A percentile compares a stretch with the other conserved stretches of the same genome.
These are phyloP conservation scores for Psix sp. DNA, from an alignment of 1,140 invertebrate species.

Conservation along the genomic window DNA sequence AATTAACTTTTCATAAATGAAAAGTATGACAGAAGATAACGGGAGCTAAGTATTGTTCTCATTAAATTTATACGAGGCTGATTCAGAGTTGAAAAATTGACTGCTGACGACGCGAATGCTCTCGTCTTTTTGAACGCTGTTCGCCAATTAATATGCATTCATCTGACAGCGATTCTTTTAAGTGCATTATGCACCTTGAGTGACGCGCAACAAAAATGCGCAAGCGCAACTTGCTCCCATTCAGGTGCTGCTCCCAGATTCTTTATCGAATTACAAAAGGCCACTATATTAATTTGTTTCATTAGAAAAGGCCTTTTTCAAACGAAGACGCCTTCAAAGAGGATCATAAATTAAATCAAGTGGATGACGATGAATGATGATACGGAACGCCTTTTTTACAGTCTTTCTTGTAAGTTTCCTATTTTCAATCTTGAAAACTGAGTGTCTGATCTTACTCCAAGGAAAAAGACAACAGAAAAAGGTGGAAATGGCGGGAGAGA, in stretches of 20 bases:
- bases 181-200: constrained; percentile 40
- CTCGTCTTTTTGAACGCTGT: constrained; percentile 31
- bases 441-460: too few relatives aligned
- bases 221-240: constrained; percentile 53
- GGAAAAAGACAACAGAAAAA: too few relatives aligned
- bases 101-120: constrained; percentile 32
- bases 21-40: constrained; percentile 37
- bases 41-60: constrained; percentile 51
- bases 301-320: constrained; percentile 13
- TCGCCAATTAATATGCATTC: constrained; percentile 57
- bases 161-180: constrained; percentile 43
- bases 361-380: too few relatives aligned
- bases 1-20: constrained; percentile 47
- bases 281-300: constrained; percentile 49
- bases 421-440: too few relatives aligned
- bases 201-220: constrained; percentile 54
- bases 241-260: constrained; percentile 44
- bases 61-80: constrained; percentile 46
- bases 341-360: too few relatives aligned
- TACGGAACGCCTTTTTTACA: too few relatives aligned
- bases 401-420: too few relatives aligned
- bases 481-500: too few relatives aligned
- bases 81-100: constrained; percentile 49
- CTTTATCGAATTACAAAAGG: constrained; percentile 35
- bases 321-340: constrained; percentile 11